phyloP scores from a whole-genome alignment of 2,797 vertebrate species.

The Characodon lateralis region DNA sequence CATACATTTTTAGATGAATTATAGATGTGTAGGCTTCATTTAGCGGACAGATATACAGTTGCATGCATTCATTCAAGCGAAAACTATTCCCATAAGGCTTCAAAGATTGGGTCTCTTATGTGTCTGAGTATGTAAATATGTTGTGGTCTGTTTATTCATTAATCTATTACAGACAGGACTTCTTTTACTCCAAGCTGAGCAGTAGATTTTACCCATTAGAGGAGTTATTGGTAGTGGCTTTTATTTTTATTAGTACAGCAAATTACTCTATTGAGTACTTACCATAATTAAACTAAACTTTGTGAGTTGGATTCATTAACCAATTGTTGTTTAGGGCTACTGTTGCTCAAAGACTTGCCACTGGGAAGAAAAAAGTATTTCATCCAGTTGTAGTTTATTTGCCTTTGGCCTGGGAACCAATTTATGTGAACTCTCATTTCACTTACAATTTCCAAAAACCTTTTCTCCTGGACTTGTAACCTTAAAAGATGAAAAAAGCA shows the following conservation, averaged over 20 bases:
- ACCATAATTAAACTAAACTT: conserved; percentile 70
- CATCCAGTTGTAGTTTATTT: conserved; percentile 36
- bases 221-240: conserved; percentile 36
- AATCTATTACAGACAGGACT: conserved; percentile 14
- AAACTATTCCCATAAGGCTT: conserved; percentile 43
- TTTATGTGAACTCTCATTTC: not conserved
- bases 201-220: conserved; percentile 41
- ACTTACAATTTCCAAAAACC: not conserved
- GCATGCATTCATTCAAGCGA: conserved; percentile 17
- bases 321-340: conserved; percentile 55
- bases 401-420: conserved; percentile 37
- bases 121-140: conserved; percentile 33
- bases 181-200: conserved; percentile 12
- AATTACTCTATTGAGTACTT: conserved; percentile 60
- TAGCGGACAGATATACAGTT: conserved; percentile 34
- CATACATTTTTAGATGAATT: conserved; percentile 59
- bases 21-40: conserved; percentile 51
- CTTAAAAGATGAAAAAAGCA: not conserved
- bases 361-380: conserved; percentile 18
- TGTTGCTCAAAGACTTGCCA: conserved; percentile 52
- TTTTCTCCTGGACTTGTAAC: not conserved
- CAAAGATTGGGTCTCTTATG: conserved; percentile 28
- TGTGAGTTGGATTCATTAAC: conserved; percentile 72
- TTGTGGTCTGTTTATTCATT: conserved; percentile 32
- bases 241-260: conserved; percentile 39